A percentile compares a stretch with the other conserved stretches of the same genome.
phyloP scores from a whole-genome alignment of 1,140 invertebrate species.

The Drosophila quadrilineata region DNA sequence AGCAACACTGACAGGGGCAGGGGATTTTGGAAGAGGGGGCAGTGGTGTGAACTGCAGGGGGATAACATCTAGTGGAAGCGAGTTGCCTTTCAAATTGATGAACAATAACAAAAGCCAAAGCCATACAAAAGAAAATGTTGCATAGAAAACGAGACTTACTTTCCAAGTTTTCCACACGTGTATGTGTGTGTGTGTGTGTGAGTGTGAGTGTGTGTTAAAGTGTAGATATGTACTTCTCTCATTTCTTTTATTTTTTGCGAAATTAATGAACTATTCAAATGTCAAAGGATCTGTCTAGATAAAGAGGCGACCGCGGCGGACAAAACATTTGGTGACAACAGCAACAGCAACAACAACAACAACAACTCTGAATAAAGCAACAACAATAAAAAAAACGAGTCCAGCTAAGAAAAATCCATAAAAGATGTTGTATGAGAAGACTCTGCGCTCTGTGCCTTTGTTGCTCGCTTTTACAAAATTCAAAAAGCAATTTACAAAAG shows the following conservation, averaged over 20 bases:
- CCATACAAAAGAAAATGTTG: slow-evolving; percentile 69
- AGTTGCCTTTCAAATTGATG: slow-evolving; percentile 77
- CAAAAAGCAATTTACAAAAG: slow-evolving; percentile 79
- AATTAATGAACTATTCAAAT: slow-evolving; percentile 80
- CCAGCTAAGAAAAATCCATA: slow-evolving; percentile 72
- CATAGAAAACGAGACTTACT: slow-evolving; percentile 66
- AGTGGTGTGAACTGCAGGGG: slow-evolving; percentile 16
- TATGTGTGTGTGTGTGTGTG: background rate
- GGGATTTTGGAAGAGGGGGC: background rate
- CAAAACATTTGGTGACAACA: slow-evolving; percentile 16
- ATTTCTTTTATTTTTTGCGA: slow-evolving; percentile 65
- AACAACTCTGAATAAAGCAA: slow-evolving; percentile 51
- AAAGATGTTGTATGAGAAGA: slow-evolving; percentile 73
- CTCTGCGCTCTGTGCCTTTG: slow-evolving; percentile 10
- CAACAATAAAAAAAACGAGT: slow-evolving; percentile 70
- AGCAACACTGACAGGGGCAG: too few relatives aligned
- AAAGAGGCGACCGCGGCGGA: slow-evolving; percentile 53
- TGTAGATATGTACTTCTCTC: too few relatives aligned
- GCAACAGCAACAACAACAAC: slow-evolving; percentile 16
- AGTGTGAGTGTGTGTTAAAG: slow-evolving; percentile 19
- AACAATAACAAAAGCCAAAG: slow-evolving; percentile 70
- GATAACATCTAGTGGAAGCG: too few relatives aligned
- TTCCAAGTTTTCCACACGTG: slow-evolving; percentile 58
- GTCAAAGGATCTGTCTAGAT: slow-evolving; percentile 70
- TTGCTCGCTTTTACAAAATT: slow-evolving; percentile 73